Base-by-base conservation (phyloP, 2,888 invertebrate species). In the Diaperis boleti region DNA sequence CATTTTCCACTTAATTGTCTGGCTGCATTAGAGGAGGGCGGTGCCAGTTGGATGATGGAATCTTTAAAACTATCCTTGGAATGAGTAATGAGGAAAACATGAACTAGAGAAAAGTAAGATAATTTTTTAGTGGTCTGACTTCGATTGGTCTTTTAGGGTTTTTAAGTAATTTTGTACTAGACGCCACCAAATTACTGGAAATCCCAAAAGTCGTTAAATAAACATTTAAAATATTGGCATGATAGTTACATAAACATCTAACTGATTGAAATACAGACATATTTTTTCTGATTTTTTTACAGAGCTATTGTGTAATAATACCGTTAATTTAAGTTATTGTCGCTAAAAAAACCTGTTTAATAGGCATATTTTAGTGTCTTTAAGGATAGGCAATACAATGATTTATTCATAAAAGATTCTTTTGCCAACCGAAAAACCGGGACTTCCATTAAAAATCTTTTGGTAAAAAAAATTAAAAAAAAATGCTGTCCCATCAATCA, bases 1-100 rank as follows among this genome's bases (percentile, higher is more conserved):
- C 31, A 49, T 62, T 50, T 56, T 31, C 18, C 42, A 54, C 6
- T 54, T 42, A 44, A 44, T 55, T 55, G 55, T 44, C 55, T 50
- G 33, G 7, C 20, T 10, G 18, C 20, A 37, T 14, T 33, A 33
- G 18, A 11, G 13, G 18, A 18, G 13, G 33, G 50, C 33, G 4
- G 37, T 2, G 26, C 26, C 26, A 26, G 6, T 26, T 26, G 26
- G n/a, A n/a, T n/a, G n/a, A n/a, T n/a, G n/a, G 26, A 26, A 26
- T 26, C 6, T 26, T 5, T 26, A 6, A 8, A 26, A 26, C n/a
- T n/a, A n/a, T n/a, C 33, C 33, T 33, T 33, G 33, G 33, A 31
- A 31, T 33, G 33, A 10, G 11, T 33, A 33, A 33, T 33, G 33
- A 26, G 26, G n/a, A 33, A 33, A 33, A 11, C 33, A 33, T 5